phyloP scores from a whole-genome alignment of 2,888 invertebrate species.

The Branchellion lobata region DNA sequence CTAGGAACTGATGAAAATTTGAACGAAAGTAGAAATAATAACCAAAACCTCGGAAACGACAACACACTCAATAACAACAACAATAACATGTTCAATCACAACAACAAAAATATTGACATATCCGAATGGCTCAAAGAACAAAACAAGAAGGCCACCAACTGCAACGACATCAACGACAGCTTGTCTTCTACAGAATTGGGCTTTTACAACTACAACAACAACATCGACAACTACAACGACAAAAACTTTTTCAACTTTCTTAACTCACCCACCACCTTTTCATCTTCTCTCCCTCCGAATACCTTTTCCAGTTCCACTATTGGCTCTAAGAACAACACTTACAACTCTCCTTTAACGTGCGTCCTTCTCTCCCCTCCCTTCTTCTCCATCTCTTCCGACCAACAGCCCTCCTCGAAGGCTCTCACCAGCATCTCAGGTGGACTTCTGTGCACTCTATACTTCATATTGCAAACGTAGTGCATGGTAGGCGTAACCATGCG shows the following conservation, averaged over 20 bases:
- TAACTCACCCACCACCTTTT: not conserved
- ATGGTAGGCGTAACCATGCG: too few relatives aligned
- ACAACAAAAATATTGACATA: conserved; percentile 2
- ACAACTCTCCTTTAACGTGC: not conserved
- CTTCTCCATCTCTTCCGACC: not conserved
- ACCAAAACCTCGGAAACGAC: not conserved
- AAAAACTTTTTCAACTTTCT: not conserved
- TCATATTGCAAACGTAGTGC: too few relatives aligned
- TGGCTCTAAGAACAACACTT: not conserved
- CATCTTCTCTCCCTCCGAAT: not conserved
- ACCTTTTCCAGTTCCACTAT: not conserved
- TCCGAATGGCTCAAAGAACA: conserved; percentile 6
- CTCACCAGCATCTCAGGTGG: not conserved
- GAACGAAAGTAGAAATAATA: not conserved
- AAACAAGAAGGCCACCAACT: not conserved
- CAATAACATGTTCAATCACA: not conserved
- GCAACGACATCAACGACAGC: not conserved
- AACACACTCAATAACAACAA: not conserved
- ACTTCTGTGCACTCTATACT: too few relatives aligned
- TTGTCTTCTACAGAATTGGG: not conserved
- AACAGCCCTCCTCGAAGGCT: conserved; percentile 1
- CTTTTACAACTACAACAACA: too few relatives aligned
- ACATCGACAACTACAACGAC: not conserved
- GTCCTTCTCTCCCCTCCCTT: not conserved
- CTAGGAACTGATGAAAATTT: too few relatives aligned